Evolutionary conservation across 2,113 vertebrate species (phyloP).

Genomic region (rat (Rattus norvegicus)): DNA sequence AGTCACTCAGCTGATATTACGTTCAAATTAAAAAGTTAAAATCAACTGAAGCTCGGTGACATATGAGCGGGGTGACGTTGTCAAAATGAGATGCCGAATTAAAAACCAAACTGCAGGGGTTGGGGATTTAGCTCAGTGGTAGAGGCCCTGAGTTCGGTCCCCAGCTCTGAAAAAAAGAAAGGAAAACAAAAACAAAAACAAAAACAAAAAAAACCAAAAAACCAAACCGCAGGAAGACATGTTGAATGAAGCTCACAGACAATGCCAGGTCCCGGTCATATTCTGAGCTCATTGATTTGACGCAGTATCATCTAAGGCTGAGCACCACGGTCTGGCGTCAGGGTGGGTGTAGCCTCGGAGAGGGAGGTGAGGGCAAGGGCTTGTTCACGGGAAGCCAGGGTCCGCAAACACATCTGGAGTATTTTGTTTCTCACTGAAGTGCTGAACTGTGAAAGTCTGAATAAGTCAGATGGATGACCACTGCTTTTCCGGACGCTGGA

Average conservation of each 20-base stretch:
- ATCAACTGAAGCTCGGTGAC: not conserved
- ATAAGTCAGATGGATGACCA: not conserved
- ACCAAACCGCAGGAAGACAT: not conserved
- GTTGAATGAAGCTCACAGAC: not conserved
- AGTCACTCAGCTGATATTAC: not conserved
- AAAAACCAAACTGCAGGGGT: not conserved
- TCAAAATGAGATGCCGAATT: not conserved
- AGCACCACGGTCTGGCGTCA: not conserved
- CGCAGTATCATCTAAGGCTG: not conserved
- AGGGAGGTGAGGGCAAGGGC: not conserved
- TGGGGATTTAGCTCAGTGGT: too few relatives aligned
- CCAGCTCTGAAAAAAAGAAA: too few relatives aligned
- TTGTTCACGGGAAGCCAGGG: not conserved
- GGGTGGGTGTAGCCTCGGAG: not conserved
- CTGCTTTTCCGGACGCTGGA: not conserved
- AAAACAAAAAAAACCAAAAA: too few relatives aligned
- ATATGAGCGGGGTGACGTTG: not conserved
- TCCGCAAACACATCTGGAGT: accelerated
- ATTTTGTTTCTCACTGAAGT: not conserved
- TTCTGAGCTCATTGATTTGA: not conserved
- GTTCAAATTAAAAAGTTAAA: not conserved
- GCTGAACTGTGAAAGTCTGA: too few relatives aligned
- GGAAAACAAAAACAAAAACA: too few relatives aligned
- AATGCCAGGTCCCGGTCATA: accelerated
- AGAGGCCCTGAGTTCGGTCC: too few relatives aligned